Percentiles rank a stretch among this genome's conserved stretches.
Conservation (phyloP, 2,113 vertebrate species). For the Psophia crepitans region DNA sequence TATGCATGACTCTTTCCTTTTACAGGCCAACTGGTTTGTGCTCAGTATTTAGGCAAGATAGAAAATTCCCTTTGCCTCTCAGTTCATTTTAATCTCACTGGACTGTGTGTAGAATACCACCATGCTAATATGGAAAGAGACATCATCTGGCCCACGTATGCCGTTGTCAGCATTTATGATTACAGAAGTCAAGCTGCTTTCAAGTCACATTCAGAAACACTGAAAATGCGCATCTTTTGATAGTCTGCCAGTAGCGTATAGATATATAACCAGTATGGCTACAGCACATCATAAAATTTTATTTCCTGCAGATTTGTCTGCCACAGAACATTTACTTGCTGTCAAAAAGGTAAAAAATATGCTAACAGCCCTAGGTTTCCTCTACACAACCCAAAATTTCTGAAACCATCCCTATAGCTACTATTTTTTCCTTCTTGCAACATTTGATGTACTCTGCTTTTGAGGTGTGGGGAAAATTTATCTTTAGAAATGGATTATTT, state of each 20-base stretch:
- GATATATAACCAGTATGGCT: slow-evolving; percentile 38
- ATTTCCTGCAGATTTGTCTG: slow-evolving; percentile 69
- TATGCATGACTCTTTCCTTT: background rate
- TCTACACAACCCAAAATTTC: slow-evolving; percentile 31
- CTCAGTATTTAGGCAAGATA: background rate
- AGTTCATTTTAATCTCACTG: background rate
- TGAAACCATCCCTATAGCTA: slow-evolving; percentile 35
- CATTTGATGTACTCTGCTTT: slow-evolving; percentile 47
- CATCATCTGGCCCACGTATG: background rate
- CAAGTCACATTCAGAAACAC: slow-evolving; percentile 11
- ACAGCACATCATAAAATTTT: slow-evolving; percentile 59
- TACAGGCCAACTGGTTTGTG: background rate
- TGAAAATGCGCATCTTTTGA: slow-evolving; percentile 41
- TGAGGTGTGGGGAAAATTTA: background rate
- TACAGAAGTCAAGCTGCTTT: slow-evolving; percentile 60
- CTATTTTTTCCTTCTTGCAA: slow-evolving; percentile 27
- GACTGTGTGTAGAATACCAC: background rate
- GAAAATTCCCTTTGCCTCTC: background rate
- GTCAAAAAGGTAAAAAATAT: slow-evolving; percentile 62
- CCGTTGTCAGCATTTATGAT: slow-evolving; percentile 42
- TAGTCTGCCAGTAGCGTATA: slow-evolving; percentile 47
- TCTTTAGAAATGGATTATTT: slow-evolving; percentile 56
- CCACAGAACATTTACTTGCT: slow-evolving; percentile 67
- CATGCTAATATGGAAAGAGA: background rate
- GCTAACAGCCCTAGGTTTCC: slow-evolving; percentile 41